Conservation (phyloP, 2,797 vertebrate genomes). For the Coluber constrictor region DNA sequence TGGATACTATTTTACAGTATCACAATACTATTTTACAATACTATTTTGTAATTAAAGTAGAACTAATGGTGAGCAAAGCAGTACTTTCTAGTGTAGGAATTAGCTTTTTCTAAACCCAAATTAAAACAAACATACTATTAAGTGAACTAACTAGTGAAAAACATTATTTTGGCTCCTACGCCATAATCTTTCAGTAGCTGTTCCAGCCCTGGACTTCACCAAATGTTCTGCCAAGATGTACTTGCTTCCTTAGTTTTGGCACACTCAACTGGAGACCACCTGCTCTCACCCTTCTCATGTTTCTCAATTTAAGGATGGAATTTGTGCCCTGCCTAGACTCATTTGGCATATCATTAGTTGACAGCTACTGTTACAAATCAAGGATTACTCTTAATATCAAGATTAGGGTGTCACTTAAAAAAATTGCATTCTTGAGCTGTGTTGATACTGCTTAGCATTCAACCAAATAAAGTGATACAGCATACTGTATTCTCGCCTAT, state of each 20-base stretch:
- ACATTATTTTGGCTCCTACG: neutral
- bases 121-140: neutral
- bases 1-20: neutral
- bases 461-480: neutral
- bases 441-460: neutral
- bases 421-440: neutral
- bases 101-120: neutral
- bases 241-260: neutral
- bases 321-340: neutral
- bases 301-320: neutral
- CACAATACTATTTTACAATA: neutral
- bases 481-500: neutral
- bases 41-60: neutral
- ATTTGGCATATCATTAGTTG: neutral
- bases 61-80: neutral
- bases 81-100: neutral
- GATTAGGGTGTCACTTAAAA: neutral
- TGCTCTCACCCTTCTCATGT: neutral
- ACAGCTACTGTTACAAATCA: neutral
- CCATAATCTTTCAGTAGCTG: neutral
- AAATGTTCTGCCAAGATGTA: neutral
- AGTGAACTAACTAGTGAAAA: neutral
- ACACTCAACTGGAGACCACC: neutral
- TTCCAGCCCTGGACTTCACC: neutral
- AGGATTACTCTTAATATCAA: neutral